These are phyloP conservation scores for Samia ricini DNA, from an alignment of 1,140 invertebrate genomes.

Conservation along the genomic window DNA sequence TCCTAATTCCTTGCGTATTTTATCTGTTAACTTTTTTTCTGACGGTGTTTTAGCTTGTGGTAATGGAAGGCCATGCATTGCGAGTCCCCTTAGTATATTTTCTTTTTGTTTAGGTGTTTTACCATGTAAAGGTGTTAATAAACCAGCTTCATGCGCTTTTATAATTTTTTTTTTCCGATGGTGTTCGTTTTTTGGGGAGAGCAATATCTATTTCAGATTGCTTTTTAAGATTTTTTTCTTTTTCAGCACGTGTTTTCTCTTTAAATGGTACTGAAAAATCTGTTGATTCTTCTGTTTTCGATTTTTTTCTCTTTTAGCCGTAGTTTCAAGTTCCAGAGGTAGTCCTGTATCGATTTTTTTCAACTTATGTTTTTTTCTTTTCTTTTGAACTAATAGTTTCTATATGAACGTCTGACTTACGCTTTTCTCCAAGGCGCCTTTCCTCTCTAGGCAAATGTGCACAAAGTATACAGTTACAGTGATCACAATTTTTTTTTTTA, in stretches of 20 bases:
- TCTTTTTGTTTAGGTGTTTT: conserved; percentile 35
- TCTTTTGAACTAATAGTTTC: conserved; percentile 9
- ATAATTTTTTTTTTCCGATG: conserved; percentile 15
- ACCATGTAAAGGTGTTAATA: conserved; percentile 23
- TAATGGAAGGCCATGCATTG: conserved; percentile 30
- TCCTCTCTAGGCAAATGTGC: conserved; percentile 44
- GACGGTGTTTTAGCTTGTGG: conserved; percentile 36
- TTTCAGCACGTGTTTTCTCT: conserved; percentile 20
- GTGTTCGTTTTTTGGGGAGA: conserved; percentile 33
- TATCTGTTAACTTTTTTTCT: conserved; percentile 38
- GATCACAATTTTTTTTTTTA: conserved; percentile 58
- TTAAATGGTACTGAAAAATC: conserved; percentile 29
- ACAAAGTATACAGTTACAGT: conserved; percentile 57
- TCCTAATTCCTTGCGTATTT: conserved; percentile 34
- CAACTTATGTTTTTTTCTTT: conserved; percentile 16
- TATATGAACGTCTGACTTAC: conserved; percentile 24
- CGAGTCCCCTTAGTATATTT: conserved; percentile 35
- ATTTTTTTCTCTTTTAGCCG: conserved; percentile 24
- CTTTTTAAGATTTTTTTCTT: conserved; percentile 25
- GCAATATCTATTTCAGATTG: conserved; percentile 25
- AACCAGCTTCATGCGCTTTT: conserved; percentile 20
- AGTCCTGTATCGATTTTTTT: conserved; percentile 16
- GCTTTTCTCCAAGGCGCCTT: conserved; percentile 33
- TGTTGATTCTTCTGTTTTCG: conserved; percentile 26
- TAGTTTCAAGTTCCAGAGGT: conserved; percentile 28